These are phyloP conservation scores for Belgica antarctica DNA, from an alignment of 2,888 invertebrate genomes.

Conservation along the genomic window DNA sequence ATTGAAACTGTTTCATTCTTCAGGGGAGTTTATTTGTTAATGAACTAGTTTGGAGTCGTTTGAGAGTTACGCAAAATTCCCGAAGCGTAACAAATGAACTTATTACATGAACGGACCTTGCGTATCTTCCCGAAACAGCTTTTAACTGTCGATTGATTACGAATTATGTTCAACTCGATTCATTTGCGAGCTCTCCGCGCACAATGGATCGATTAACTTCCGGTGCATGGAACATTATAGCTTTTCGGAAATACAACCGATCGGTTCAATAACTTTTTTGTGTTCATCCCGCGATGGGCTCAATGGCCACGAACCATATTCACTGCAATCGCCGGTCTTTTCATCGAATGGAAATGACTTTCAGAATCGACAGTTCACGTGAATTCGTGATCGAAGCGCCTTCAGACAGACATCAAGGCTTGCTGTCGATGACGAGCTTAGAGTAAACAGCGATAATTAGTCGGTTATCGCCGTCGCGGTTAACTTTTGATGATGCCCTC, in stretches of 20 bases:
- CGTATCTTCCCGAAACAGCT: not conserved
- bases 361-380: not conserved
- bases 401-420: slow-evolving; percentile 1
- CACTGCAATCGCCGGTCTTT: not conserved
- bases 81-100: not conserved
- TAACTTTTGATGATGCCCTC: not conserved
- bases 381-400: not conserved
- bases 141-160: slow-evolving; percentile 12
- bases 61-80: not conserved
- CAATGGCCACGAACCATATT: not conserved
- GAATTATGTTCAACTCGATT: not conserved
- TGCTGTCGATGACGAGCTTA: not conserved
- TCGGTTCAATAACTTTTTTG: slow-evolving; percentile 34
- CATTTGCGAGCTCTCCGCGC: not conserved
- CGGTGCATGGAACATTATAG: slow-evolving; percentile 37
- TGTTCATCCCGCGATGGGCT: not conserved
- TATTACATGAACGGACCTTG: not conserved
- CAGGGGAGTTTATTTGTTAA: not conserved
- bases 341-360: no score
- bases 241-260: slow-evolving; percentile 36
- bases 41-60: not conserved
- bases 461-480: not conserved
- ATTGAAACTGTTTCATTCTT: not conserved
- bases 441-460: slow-evolving; percentile 1
- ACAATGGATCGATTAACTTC: slow-evolving; percentile 36